Evolutionary conservation across 2,797 vertebrate species (phyloP), one percentile per base, ranked within the genome.

Genomic region (Gallinago nigripennis): DNA sequence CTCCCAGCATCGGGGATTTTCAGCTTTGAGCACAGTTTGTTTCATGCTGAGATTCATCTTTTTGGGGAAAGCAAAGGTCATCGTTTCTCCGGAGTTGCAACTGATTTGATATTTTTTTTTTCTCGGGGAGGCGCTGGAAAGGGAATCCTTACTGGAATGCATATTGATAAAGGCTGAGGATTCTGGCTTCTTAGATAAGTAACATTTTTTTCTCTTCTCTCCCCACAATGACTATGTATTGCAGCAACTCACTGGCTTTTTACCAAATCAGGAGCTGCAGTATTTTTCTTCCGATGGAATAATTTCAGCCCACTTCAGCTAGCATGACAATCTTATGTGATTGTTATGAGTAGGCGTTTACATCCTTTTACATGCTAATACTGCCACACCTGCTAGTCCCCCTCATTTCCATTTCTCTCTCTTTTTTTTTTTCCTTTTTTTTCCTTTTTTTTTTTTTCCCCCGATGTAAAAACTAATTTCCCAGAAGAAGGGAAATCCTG

Each of bases 231-330:
- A 96, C 98, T 98, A 97, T 97, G 97, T 97, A 97, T 98, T 98
- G 98, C 98, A 97, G 98, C 97, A 98, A 97, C 97, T 96, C 97
- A 97, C 96, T 98, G 98, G 98, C 98, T 98, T 96, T 96, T 96
- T 96, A 98, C 98, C 98, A 98, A 97, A 98, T 97, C 96, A 68
- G 95, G 97, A 98, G 96, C 98, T 98, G 98, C 98, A 97, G 98
- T 97, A 94, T 98, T 98, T 97, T 97, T 97, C 96, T 97, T 97
- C 96, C 82, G 96, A 97, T 94, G 96, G 97, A 98, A 98, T 98
- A 97, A 98, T 98, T 97, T 97, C 98, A 97, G 93, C 98, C 97
- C 97, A 97, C 97, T 98, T 97, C 96, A 97, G 97, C 97, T 97
- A 95, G 95, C 97, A 97, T 96, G 97, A 97, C 98, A 97, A 96